Base-by-base conservation (phyloP, 2,888 invertebrate genomes). In the Alentia gelatinosa region DNA sequence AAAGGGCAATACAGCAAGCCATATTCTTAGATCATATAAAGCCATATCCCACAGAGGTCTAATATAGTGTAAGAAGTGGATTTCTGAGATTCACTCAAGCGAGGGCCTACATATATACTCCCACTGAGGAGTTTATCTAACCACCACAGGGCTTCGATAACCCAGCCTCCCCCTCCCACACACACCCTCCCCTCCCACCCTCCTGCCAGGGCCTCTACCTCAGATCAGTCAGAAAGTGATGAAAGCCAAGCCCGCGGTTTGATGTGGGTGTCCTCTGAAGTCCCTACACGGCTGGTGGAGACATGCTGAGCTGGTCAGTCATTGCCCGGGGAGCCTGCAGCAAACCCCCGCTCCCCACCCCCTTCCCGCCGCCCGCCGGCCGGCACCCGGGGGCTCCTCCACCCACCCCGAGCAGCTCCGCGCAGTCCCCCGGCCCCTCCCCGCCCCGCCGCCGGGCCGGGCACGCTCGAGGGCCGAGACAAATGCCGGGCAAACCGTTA, bases 381-480 rank as follows among this genome's bases (percentile, higher is more conserved):
- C 63, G 35, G 79, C 39, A 63, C 23, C 37, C 35, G 79, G 37
- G 68, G 33, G 68, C 68, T 33, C 30, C 26, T 68, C 26, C 12
- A 26, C 68, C 4, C 68, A 1, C 30, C 1, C 30, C 3, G 68
- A 30, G 68, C 30, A 68, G 68, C 5, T 26, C 79, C 39, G 79
- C 15, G 79, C 68, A 1, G 68, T 12, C 33, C 15, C 68, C 33
- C n/a, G 30, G n/a, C n/a, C 39, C n/a, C 74, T 12, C 74, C 74
- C 74, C 26, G 74, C 74, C 26, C 74, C 63, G 5, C 5, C n/a
- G 63, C 63, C 63, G 63, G 19, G 63, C 63, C 79, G 79, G 79
- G 79, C 79, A 79, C 79, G 79, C 79, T 79, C 79, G 79, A 35
- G 79, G 86, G 86, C 47, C 5, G 50, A 42, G 86, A 86, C 86